A percentile compares a stretch with the other conserved stretches of the same genome.
Conservation (phyloP, 2,797 vertebrate genomes). For the Aplochiton taeniatus region DNA sequence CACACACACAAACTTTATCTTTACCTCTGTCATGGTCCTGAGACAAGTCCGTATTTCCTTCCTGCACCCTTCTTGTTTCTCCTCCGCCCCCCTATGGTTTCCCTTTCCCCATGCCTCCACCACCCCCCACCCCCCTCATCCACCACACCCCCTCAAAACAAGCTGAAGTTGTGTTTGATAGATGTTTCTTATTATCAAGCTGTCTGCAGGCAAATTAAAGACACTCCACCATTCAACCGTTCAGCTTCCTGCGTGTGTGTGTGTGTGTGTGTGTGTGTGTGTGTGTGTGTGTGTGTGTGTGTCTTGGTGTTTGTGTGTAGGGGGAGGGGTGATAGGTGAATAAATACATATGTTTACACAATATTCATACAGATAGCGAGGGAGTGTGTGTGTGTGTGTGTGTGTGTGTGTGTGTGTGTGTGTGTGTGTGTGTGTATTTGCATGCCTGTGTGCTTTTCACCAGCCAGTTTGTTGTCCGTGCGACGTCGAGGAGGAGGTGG, state of each 20-base stretch:
- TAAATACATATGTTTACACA: constrained; percentile 48
- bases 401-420: no score
- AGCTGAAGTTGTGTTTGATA: constrained; percentile 29
- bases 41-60: background rate
- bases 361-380: constrained; percentile 25
- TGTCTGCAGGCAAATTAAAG: constrained; percentile 46
- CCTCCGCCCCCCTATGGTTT: background rate
- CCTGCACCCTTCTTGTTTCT: constrained; percentile 4
- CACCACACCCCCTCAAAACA: constrained; percentile 8
- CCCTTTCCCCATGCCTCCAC: constrained; percentile 15
- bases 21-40: background rate
- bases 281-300: no score
- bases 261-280: no score
- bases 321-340: constrained; percentile 30
- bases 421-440: background rate
- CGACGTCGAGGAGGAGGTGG: constrained; percentile 7
- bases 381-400: constrained; percentile 20
- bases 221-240: constrained; percentile 27
- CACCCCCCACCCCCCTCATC: background rate
- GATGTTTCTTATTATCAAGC: constrained; percentile 48
- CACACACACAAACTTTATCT: background rate
- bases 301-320: no score
- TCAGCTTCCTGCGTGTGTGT: no score
- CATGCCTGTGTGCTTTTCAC: no score
- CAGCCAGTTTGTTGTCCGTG: no score